phyloP scores from a whole-genome alignment of 2,888 invertebrate species.

The Corythucha ciliata region DNA sequence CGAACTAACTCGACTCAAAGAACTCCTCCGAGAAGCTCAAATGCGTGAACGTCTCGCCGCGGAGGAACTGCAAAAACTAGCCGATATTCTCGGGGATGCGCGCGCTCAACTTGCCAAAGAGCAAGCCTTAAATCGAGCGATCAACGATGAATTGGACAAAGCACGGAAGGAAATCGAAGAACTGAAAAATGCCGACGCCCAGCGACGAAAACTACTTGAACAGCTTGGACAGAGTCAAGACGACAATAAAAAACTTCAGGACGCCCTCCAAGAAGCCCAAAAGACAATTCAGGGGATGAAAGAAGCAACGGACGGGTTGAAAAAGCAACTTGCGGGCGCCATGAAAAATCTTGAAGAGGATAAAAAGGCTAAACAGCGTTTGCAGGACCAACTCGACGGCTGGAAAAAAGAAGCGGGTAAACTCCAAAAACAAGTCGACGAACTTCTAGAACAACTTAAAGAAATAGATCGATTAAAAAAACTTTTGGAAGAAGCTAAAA shows the following conservation, averaged over 20 bases:
- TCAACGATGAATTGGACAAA: conserved; percentile 7
- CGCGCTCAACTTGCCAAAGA: conserved; percentile 1
- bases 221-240: conserved; percentile 9
- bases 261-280: not conserved
- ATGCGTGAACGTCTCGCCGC: conserved; percentile 14
- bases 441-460: not conserved
- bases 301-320: conserved; percentile 13
- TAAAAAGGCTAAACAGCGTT: not conserved
- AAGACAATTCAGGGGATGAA: conserved; percentile 15
- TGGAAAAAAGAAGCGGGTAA: no score
- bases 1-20: no score
- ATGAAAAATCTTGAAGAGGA: conserved; percentile 4
- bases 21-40: conserved; percentile 18
- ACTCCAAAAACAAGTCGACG: conserved; percentile 9
- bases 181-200: not conserved
- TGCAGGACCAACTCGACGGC: not conserved
- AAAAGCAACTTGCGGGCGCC: conserved; percentile 8
- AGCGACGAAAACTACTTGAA: not conserved
- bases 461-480: conserved; percentile 1
- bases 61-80: conserved; percentile 21
- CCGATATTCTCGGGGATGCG: conserved; percentile 10
- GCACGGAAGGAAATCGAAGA: conserved; percentile 11
- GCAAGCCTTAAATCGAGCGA: conserved; percentile 6
- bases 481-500: conserved; percentile 14
- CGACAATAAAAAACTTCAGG: conserved; percentile 8